Conservation (phyloP, 2,888 invertebrate species). For the Loripinus fragilis region DNA sequence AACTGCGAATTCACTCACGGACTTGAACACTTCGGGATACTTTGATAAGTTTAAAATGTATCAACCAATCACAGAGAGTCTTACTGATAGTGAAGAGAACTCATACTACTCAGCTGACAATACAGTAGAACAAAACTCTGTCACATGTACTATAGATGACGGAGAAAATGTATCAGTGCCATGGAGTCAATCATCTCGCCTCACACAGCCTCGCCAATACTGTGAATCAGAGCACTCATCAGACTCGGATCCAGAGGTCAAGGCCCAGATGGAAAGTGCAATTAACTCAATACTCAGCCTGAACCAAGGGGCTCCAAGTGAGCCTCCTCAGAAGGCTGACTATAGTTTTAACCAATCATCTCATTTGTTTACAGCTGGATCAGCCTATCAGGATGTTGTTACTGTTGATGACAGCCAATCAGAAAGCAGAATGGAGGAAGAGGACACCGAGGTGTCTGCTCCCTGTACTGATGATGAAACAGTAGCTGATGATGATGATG, state of each 20-base stretch:
- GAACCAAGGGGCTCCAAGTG: constrained; percentile 48
- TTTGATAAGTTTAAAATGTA: constrained; percentile 48
- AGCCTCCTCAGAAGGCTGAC: constrained; percentile 18
- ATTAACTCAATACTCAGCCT: constrained; percentile 90
- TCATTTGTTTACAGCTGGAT: constrained; percentile 28
- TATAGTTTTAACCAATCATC: constrained; percentile 46
- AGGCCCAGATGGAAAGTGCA: constrained; percentile 89
- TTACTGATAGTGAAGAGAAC: constrained; percentile 62
- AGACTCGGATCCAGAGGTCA: constrained; percentile 59
- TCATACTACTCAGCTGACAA: constrained; percentile 57
- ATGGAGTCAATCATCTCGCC: constrained; percentile 10
- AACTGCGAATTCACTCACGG: background rate
- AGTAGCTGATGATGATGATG: background rate
- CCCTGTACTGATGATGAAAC: constrained; percentile 5
- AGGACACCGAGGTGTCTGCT: background rate
- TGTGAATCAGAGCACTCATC: constrained; percentile 37
- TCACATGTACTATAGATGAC: constrained; percentile 38
- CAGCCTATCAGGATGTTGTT: constrained; percentile 39
- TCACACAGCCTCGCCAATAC: background rate
- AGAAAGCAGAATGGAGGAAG: background rate
- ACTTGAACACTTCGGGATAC: background rate
- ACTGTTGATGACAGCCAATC: constrained; percentile 7
- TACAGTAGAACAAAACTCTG: constrained; percentile 36
- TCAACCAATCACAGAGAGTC: constrained; percentile 61
- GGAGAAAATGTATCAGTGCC: constrained; percentile 11